Conservation (phyloP, 1,140 invertebrate species). For the Drosophila ercepeae region DNA sequence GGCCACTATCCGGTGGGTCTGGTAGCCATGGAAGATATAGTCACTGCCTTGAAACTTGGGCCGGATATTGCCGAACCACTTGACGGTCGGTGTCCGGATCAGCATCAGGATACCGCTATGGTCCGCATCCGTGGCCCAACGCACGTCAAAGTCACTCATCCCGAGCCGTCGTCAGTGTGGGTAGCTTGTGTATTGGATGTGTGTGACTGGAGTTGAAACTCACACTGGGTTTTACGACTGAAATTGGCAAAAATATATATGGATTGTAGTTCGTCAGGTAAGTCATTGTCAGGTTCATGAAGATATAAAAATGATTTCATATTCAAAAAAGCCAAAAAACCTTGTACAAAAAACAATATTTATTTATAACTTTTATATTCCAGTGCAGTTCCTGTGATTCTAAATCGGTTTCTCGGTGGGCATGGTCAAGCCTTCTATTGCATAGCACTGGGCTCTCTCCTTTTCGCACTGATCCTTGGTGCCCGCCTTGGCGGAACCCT, state of each 20-base stretch:
- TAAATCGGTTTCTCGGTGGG: slow-evolving; percentile 5
- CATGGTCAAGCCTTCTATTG: slow-evolving; percentile 46
- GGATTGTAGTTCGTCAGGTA: no score
- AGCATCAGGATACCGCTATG: slow-evolving; percentile 3
- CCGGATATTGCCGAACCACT: slow-evolving; percentile 61
- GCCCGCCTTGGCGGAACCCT: slow-evolving; percentile 2
- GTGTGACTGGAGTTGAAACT: slow-evolving; percentile 12
- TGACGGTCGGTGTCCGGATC: slow-evolving; percentile 9
- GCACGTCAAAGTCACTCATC: slow-evolving; percentile 35
- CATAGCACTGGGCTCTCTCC: slow-evolving; percentile 52
- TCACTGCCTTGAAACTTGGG: slow-evolving; percentile 21
- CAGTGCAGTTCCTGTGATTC: not conserved
- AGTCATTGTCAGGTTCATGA: no score
- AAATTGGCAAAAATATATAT: no score
- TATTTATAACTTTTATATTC: not conserved
- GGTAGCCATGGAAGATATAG: slow-evolving; percentile 39
- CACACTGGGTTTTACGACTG: slow-evolving; percentile 1
- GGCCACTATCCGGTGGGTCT: slow-evolving; percentile 56
- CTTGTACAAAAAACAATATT: no score
- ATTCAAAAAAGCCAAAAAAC: no score
- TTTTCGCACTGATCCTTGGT: slow-evolving; percentile 26
- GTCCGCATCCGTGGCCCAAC: slow-evolving; percentile 31
- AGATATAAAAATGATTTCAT: no score
- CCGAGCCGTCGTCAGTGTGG: not conserved
- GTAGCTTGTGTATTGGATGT: slow-evolving; percentile 8